Base-by-base conservation (phyloP, 2,888 invertebrate genomes). In the Rapana venosa region DNA sequence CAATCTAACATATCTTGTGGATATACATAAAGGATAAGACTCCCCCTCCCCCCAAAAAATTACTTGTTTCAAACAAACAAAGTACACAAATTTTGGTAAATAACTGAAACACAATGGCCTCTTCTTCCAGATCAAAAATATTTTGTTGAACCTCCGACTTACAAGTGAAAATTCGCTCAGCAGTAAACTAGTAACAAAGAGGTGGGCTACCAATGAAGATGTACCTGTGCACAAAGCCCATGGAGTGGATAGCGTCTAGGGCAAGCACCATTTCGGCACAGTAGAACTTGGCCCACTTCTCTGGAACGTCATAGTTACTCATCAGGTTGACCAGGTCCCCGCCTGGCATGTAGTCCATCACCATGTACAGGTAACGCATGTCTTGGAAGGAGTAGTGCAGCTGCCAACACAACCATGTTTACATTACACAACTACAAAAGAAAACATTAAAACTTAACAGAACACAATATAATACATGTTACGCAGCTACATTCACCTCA, bases 321-420 rank as follows among this genome's bases (percentile, higher is more conserved):
- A 99, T 99, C 87, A 99, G 97, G 96, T 99, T 99, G 90, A 99
- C 99, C 92, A 99, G 97, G 97, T 99, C 99, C 88, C 99, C 99
- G 93, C 99, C 99, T 47, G 99, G 99, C 99, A 99, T 99, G 96
- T 99, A 99, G 96, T 99, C 99, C 99, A 99, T 99, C 58, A 99
- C 99, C 99, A 99, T 99, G 96, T 99, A 99, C 58, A 99, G 97
- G 97, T 98, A 98, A 96, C 98, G 98, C 92, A 97, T 97, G 96
- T 99, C 99, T 97, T 99, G 99, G 97, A 99, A 99, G 91, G 99
- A 99, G 97, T 98, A 99, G 96, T 99, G 99, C 92, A 99, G 97
- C 96, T 96, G 94, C 6, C 61, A 61, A 86, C 85, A 58, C 47
- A 47, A 8, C 47, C 47, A 47, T 2, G 47, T 47, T 47, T 47